Conservation (phyloP, 2,113 vertebrate genomes). For the Dasyornis broadbenti region DNA sequence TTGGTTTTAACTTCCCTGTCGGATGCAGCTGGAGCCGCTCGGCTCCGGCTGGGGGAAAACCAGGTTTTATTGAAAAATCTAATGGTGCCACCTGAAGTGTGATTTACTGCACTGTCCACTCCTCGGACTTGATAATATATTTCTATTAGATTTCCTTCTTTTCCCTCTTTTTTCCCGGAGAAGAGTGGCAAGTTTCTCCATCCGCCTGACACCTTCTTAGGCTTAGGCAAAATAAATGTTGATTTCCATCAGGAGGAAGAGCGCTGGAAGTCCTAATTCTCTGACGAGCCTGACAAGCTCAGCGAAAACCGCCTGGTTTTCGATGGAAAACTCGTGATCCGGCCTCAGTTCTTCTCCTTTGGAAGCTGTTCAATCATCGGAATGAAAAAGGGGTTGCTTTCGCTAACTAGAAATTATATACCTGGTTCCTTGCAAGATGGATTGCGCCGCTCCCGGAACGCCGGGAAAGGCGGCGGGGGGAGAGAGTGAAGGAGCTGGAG, state of each 20-base stretch:
- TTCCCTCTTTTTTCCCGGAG: neutral
- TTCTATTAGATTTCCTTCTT: conserved; percentile 38
- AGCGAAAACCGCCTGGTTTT: neutral
- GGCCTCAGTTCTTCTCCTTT: neutral
- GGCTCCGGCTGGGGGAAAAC: neutral
- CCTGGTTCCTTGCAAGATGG: conserved; percentile 60
- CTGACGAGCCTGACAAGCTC: conserved; percentile 5
- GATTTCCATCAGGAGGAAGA: conserved; percentile 37
- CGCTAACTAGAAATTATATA: conserved; percentile 67
- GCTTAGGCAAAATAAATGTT: conserved; percentile 55
- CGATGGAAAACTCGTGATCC: neutral
- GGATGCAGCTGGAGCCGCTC: neutral
- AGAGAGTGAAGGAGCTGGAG: neutral
- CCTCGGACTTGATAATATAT: conserved; percentile 26
- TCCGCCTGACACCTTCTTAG: conserved; percentile 44
- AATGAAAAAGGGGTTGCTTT: conserved; percentile 51
- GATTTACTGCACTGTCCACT: conserved; percentile 17
- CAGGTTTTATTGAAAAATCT: conserved; percentile 4
- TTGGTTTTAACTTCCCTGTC: neutral
- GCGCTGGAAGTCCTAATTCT: conserved; percentile 10
- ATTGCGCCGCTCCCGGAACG: neutral
- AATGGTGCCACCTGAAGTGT: conserved; percentile 34
- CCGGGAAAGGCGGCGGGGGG: neutral
- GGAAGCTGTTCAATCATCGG: conserved; percentile 49
- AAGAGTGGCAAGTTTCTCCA: neutral